These are phyloP conservation scores for Apamea epomidion DNA, from an alignment of 2,888 invertebrate species.

Conservation along the genomic window DNA sequence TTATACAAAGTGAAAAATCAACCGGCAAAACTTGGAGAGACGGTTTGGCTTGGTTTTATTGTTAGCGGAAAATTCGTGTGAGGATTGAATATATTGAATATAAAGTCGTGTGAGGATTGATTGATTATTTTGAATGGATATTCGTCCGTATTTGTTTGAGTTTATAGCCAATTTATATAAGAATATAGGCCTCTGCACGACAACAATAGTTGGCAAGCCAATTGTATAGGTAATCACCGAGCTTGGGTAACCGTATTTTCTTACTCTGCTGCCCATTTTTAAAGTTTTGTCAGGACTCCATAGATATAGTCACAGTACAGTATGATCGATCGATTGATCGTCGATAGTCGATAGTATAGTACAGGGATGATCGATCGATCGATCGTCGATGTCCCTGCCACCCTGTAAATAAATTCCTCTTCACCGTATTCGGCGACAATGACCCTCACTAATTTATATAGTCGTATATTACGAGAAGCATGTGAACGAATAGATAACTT, in stretches of 20 bases:
- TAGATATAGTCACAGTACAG: not conserved
- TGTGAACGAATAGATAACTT: not conserved
- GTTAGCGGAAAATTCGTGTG: not conserved
- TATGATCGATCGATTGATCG: too few relatives aligned
- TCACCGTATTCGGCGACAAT: too few relatives aligned
- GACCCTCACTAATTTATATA: too few relatives aligned
- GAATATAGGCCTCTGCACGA: not conserved
- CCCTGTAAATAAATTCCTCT: too few relatives aligned
- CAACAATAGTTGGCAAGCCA: not conserved
- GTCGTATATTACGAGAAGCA: not conserved
- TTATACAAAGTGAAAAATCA: slow-evolving; percentile 1
- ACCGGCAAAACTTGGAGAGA: not conserved
- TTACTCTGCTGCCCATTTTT: not conserved
- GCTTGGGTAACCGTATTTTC: not conserved
- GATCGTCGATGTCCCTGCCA: too few relatives aligned
- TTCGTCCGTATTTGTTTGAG: too few relatives aligned
- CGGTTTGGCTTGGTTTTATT: not conserved
- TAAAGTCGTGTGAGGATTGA: too few relatives aligned
- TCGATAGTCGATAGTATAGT: too few relatives aligned
- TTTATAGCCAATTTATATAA: not conserved
- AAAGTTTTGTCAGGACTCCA: not conserved
- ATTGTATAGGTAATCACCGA: not conserved
- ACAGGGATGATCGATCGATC: too few relatives aligned
- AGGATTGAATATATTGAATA: too few relatives aligned
- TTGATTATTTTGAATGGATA: not conserved